Evolutionary conservation across 2,888 invertebrate genomes (phyloP), one percentile per base, ranked within the genome.

Genomic region (Bombylius major): DNA sequence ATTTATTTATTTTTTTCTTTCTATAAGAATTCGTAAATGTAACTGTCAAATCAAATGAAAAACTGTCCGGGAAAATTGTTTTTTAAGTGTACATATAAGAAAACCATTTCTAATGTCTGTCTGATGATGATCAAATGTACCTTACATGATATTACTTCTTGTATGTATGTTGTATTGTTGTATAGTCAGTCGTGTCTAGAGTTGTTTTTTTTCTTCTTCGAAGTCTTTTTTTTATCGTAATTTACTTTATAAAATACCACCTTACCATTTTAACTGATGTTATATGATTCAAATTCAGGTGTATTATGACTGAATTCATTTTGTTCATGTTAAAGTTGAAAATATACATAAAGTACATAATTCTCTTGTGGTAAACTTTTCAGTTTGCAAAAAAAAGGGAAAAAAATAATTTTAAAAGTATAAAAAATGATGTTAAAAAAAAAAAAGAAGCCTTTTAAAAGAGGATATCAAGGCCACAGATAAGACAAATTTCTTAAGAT

Each of bases 21-120:
- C 3, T 23, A 1, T 23, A 23, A 23, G 23, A 36, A 8, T 47
- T 39, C 47, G 48, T 36, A 55, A 56, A 56, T 60, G 56, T 56
- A 60, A 53, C 60, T 60, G 60, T 60, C 60, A 60, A 51, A 58
- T 60, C 58, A 57, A 60, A 60, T 60, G 60, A 58, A 60, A 60
- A 60, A 60, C 56, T 57, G 55, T 58, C 55, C 45, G 23, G 12
- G 50, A 50, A 56, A 56, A 53, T 51, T 58, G 45, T 49, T 42
- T 51, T 59, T 55, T 51, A 39, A 45, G 23, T 36, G 50, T 46
- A 42, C 11, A 42, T 36, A 50, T 50, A 46, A 46, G 50, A 31
- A 50, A 50, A 46, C 50, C 55, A 47, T 46, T 46, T 44, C 55
- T 34, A 39, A 39, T 14, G 33, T 12, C 49, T 33, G 46, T 50